Base-by-base conservation (phyloP, 2,888 invertebrate genomes). In the Orthonychiurus folsomi region DNA sequence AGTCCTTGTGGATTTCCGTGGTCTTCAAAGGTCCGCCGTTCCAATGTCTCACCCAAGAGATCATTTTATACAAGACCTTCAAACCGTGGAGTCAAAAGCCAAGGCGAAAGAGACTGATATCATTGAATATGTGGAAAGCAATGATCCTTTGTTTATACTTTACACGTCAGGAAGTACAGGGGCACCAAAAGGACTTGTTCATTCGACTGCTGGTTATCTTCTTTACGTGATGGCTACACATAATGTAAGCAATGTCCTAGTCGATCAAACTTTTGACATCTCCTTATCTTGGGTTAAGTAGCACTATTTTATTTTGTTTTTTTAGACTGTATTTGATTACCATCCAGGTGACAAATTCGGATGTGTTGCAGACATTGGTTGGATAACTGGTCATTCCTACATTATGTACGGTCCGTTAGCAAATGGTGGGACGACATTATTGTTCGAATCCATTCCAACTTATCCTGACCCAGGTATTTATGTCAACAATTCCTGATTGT, bases 101-200 rank as follows among this genome's bases (percentile, higher is more conserved):
- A 54, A 3, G 9, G 76, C 73, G 3, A 73, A 74, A 23, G 74
- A 74, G 1, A 75, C 76, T 23, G 75, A 74, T 63, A 66, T 71
- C 2, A 77, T 79, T 2, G 77, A 75, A 50, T 71, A 71, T 26
- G 75, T 80, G 75, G 76, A 77, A 64, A 78, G 79, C 66, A 79
- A 80, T 66, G 80, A 81, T 71, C 75, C 75, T 1, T 73, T 81
- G 56, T 81, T 80, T 70, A 76, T 80, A 74, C 73, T 81, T 60
- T 81, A 81, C 73, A 81, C 81, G 1, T 80, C 79, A 2, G 81
- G 81, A 28, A 79, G 79, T 63, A 81, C 81, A 1, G 81, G 81
- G 1, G 77, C 78, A 67, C 81, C 81, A 2, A 81, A 81, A 73
- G 81, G 79, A 2, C 71, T 80, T 2, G 74, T 76, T 25, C 80